Conservation (phyloP, 2,888 invertebrate species). For the Amiota communis region DNA sequence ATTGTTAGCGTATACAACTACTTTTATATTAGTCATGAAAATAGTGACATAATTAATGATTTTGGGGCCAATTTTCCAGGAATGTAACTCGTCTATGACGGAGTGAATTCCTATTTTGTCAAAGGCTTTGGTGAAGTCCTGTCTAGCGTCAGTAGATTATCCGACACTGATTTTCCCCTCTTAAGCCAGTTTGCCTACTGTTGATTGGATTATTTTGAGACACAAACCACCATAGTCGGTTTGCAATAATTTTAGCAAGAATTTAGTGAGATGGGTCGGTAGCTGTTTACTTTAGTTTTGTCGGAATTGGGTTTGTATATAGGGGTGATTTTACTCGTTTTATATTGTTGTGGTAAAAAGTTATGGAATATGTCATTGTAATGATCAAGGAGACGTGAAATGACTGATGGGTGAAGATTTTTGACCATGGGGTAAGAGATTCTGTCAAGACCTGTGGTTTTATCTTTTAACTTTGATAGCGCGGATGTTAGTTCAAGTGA, state of each 20-base stretch:
- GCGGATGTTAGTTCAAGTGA: conserved; percentile 15
- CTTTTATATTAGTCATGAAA: background rate
- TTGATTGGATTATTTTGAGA: conserved; percentile 1
- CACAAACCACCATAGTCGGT: conserved; percentile 8
- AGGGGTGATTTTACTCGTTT: background rate
- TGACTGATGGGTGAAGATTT: conserved; percentile 23
- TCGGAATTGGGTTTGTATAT: too few relatives aligned
- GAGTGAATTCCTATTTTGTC: background rate
- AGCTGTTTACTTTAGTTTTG: too few relatives aligned
- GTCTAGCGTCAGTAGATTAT: background rate
- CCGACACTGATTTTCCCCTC: background rate
- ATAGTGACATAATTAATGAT: background rate
- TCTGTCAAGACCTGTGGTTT: conserved; percentile 26
- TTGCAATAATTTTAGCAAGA: conserved; percentile 13
- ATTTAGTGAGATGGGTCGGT: conserved; percentile 6
- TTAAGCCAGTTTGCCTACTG: background rate
- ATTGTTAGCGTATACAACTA: background rate
- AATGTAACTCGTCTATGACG: conserved; percentile 1
- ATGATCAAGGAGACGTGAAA: too few relatives aligned
- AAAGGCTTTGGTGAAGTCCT: background rate
- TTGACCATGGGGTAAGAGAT: conserved; percentile 35
- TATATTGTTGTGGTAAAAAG: background rate
- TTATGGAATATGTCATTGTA: background rate
- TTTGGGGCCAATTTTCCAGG: background rate
- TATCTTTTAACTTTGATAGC: conserved; percentile 25